Evolutionary conservation across 2,888 invertebrate genomes (phyloP).

Genomic region (Atethmia centrago): DNA sequence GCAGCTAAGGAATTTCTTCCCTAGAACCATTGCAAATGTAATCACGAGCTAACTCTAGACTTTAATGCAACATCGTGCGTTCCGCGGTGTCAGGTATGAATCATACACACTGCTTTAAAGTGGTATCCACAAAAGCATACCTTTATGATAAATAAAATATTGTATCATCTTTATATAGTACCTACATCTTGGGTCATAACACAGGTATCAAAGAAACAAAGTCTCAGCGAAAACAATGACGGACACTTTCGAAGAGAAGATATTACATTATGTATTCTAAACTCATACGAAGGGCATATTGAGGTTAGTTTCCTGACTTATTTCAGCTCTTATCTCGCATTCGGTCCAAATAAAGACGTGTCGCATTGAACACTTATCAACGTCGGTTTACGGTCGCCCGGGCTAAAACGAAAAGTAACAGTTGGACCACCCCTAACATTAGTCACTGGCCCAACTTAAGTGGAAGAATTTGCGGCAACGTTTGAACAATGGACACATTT

Average conservation of each 20-base stretch:
- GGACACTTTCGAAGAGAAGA: constrained; percentile 31
- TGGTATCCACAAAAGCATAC: background rate
- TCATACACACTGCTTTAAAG: background rate
- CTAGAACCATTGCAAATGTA: background rate
- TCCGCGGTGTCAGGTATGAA: constrained; percentile 11
- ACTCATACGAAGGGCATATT: constrained; percentile 62
- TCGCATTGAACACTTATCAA: constrained; percentile 83
- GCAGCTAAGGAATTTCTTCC: background rate
- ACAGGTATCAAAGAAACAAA: constrained; percentile 19
- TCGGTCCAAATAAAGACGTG: constrained; percentile 79
- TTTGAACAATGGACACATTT: constrained; percentile 78
- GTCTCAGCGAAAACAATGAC: constrained; percentile 24
- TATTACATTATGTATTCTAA: constrained; percentile 62
- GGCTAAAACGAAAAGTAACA: constrained; percentile 82
- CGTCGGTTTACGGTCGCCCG: constrained; percentile 80
- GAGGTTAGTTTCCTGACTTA: constrained; percentile 74
- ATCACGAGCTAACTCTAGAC: constrained; percentile 18
- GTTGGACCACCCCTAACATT: constrained; percentile 77
- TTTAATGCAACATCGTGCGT: constrained; percentile 12
- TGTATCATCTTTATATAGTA: background rate
- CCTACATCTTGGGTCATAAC: constrained; percentile 10
- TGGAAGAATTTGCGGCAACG: constrained; percentile 81
- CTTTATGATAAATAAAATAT: constrained; percentile 1
- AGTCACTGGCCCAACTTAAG: constrained; percentile 81
- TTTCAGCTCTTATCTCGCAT: constrained; percentile 78